phyloP scores from a whole-genome alignment of 2,113 vertebrate species.

The Pseudorhombus dupliciocellatus region DNA sequence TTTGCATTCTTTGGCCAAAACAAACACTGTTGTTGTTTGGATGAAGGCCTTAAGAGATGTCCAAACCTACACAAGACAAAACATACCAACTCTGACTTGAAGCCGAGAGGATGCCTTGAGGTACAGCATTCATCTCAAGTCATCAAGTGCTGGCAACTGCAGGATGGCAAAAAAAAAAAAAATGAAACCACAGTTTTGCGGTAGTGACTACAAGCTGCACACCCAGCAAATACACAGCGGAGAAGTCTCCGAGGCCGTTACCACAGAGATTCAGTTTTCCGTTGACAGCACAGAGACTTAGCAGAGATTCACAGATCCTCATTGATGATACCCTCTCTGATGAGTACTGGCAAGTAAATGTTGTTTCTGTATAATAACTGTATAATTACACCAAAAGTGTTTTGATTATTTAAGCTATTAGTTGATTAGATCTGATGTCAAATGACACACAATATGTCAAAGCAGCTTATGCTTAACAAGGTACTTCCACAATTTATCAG shows the following conservation, averaged over 20 bases:
- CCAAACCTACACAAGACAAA: too few species aligned
- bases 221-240: neutral
- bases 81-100: neutral
- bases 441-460: too few species aligned
- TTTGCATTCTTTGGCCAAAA: neutral
- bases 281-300: neutral
- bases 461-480: neutral
- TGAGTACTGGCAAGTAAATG: neutral
- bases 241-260: neutral
- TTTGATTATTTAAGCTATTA: too few species aligned
- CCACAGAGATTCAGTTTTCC: neutral
- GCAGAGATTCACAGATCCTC: neutral
- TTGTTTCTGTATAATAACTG: neutral
- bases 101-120: neutral
- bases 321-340: neutral
- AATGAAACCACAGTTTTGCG: conserved; percentile 2
- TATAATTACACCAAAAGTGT: too few species aligned
- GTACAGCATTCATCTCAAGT: neutral
- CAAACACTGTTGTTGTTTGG: too few species aligned
- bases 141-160: neutral
- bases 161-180: too few species aligned
- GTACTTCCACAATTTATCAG: neutral
- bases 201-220: neutral
- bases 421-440: too few species aligned
- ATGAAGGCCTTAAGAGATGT: neutral